Percentiles rank a stretch among this genome's conserved stretches.
Evolutionary conservation across 2,888 invertebrate genomes (phyloP).

Genomic region (Amphiduros pacificus): DNA sequence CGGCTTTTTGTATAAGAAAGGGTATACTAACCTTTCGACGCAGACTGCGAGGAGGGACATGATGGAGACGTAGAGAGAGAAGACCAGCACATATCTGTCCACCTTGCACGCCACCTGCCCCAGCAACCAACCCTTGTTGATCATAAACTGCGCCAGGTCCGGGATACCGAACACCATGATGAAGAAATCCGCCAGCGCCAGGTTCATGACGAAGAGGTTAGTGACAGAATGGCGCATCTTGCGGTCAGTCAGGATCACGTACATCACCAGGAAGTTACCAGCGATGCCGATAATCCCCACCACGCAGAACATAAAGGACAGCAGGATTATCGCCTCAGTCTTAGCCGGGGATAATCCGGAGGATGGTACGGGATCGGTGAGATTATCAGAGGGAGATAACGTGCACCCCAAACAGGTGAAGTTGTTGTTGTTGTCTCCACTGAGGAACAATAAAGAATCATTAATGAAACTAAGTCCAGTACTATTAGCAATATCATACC

Average conservation of each 20-base stretch:
- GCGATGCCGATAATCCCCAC: constrained; percentile 50
- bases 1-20: too few species aligned
- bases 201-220: constrained; percentile 54
- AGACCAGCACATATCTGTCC: constrained; percentile 57
- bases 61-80: constrained; percentile 60
- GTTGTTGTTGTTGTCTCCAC: too few species aligned
- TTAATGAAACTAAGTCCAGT: too few species aligned
- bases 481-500: too few species aligned
- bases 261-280: constrained; percentile 53
- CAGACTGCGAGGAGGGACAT: constrained; percentile 60
- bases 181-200: constrained; percentile 55
- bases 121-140: constrained; percentile 50
- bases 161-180: constrained; percentile 57
- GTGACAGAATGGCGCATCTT: constrained; percentile 55
- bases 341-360: too few species aligned
- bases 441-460: too few species aligned
- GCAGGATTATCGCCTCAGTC: constrained; percentile 13
- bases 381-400: too few species aligned
- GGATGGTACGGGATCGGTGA: too few species aligned
- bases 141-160: constrained; percentile 55
- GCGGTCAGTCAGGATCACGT: constrained; percentile 50
- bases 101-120: constrained; percentile 50
- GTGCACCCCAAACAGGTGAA: too few species aligned
- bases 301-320: constrained; percentile 48
- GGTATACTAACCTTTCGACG: constrained; percentile 49